A percentile compares a stretch with the other conserved stretches of the same genome.
Evolutionary conservation across 2,113 vertebrate genomes (phyloP).

Genomic region (Mus spicilegus): DNA sequence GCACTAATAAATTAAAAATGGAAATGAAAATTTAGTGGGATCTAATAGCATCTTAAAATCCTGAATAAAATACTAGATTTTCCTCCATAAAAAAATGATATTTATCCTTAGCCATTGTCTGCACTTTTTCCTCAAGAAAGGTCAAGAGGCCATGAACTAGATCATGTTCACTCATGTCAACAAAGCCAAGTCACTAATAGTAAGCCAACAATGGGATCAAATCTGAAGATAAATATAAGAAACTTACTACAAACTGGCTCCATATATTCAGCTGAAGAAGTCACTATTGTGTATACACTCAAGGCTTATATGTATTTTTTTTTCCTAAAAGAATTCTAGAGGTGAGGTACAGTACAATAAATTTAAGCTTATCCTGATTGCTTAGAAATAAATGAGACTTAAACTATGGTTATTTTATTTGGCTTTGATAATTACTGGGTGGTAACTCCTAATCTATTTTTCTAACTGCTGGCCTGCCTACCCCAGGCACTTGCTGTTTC

Average conservation of each 20-base stretch:
- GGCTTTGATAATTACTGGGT: too few species aligned
- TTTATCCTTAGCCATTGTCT: background rate
- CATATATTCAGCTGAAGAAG: background rate
- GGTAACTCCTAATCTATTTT: too few species aligned
- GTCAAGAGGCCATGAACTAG: background rate
- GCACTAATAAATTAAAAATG: background rate
- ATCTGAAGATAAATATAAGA: conserved; percentile 17
- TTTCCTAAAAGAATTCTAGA: background rate
- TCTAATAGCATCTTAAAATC: background rate
- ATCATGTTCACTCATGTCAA: background rate
- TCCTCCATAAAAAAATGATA: background rate
- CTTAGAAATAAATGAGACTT: too few species aligned
- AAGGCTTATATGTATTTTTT: background rate
- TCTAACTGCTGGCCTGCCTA: too few species aligned
- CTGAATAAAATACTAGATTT: background rate
- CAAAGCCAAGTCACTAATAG: background rate
- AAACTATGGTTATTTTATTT: too few species aligned
- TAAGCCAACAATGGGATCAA: background rate
- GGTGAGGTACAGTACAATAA: too few species aligned
- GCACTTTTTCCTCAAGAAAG: background rate
- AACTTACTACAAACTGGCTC: conserved; percentile 3
- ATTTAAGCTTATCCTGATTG: too few species aligned
- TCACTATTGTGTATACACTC: too few species aligned
- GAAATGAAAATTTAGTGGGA: conserved; percentile 5
- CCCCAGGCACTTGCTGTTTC: too few species aligned